Conservation (phyloP, 2,113 vertebrate genomes). For the Labeo catla region DNA sequence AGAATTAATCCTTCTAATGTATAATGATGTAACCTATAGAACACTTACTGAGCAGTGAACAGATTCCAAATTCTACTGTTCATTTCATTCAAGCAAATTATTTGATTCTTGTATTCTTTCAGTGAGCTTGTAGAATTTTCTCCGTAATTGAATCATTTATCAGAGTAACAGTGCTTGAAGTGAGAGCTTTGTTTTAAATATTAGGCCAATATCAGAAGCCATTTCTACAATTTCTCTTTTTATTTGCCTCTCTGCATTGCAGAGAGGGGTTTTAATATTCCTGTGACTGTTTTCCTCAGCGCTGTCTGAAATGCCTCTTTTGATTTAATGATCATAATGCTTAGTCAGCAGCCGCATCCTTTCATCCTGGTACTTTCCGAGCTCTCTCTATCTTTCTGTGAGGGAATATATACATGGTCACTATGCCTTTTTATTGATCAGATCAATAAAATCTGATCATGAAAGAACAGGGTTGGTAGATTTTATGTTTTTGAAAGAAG, state of each 20-base stretch:
- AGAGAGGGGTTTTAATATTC: constrained; percentile 24
- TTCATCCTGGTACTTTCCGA: background rate
- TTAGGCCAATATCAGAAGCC: background rate
- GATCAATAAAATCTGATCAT: background rate
- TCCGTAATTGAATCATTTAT: background rate
- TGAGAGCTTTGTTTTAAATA: background rate
- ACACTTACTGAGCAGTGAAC: background rate
- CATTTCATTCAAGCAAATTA: background rate
- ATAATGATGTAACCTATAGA: too few relatives aligned
- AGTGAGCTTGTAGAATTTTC: background rate
- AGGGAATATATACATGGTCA: background rate
- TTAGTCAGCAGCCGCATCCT: constrained; percentile 3
- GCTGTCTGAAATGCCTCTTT: constrained; percentile 4
- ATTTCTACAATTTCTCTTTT: background rate
- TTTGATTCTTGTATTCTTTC: background rate
- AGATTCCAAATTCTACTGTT: background rate
- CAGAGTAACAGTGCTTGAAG: background rate
- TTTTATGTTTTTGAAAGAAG: too few relatives aligned
- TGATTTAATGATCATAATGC: constrained; percentile 19
- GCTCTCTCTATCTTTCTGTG: background rate
- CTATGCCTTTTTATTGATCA: background rate
- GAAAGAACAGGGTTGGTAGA: background rate
- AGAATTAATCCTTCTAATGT: background rate
- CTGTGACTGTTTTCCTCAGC: constrained; percentile 19
- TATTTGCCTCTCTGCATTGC: constrained; percentile 17